These are phyloP conservation scores for Hirudo medicinalis DNA, from an alignment of 1,140 invertebrate genomes.

Conservation along the genomic window DNA sequence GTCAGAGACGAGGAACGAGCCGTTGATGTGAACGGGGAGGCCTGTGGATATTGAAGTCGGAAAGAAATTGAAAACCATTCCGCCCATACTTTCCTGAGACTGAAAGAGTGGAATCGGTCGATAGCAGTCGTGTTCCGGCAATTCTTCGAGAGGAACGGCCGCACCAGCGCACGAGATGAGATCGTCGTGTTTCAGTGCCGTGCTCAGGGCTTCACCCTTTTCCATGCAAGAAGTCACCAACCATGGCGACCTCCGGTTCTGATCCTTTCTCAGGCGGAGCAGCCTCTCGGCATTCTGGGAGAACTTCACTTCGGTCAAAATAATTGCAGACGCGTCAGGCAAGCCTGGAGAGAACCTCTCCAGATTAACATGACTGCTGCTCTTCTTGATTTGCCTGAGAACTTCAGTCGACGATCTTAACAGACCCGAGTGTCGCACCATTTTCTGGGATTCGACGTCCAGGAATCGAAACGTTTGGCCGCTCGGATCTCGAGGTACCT, in stretches of 20 bases:
- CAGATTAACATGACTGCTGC: not conserved
- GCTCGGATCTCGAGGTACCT: not conserved
- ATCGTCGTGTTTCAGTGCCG: slow-evolving; percentile 18
- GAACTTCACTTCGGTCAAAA: slow-evolving; percentile 1
- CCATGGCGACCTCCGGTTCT: slow-evolving; percentile 14
- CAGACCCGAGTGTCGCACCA: slow-evolving; percentile 2
- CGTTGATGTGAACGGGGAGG: slow-evolving; percentile 28
- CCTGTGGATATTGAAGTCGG: slow-evolving; percentile 28
- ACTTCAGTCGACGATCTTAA: slow-evolving; percentile 15
- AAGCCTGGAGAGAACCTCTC: not conserved
- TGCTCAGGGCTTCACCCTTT: slow-evolving; percentile 20
- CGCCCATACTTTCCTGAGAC: not conserved
- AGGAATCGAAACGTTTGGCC: slow-evolving; percentile 6
- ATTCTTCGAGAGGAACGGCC: slow-evolving; percentile 21
- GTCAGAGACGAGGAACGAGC: slow-evolving; percentile 28
- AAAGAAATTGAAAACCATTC: slow-evolving; percentile 26
- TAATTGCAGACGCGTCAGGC: slow-evolving; percentile 1
- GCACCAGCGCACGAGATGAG: slow-evolving; percentile 23
- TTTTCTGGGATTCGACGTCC: slow-evolving; percentile 5
- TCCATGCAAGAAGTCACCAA: slow-evolving; percentile 22
- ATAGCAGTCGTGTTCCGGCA: slow-evolving; percentile 9
- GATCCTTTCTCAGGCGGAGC: not conserved
- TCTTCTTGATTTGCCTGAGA: slow-evolving; percentile 1
- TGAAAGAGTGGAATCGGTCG: slow-evolving; percentile 8
- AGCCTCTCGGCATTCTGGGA: not conserved